Conservation (phyloP, 2,888 invertebrate genomes). For the Megamerina dolium region DNA sequence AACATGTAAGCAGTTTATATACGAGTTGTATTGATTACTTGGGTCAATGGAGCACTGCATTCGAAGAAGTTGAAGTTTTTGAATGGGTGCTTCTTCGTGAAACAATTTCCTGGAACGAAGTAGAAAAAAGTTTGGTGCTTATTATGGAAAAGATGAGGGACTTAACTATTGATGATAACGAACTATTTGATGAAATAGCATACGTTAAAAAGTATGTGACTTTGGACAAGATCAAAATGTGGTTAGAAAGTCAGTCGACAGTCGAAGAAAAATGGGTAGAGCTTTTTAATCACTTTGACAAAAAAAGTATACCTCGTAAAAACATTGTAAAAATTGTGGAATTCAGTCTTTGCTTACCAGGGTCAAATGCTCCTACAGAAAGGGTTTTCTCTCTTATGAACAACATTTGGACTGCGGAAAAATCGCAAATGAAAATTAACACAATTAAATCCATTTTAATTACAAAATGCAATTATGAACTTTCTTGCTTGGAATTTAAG, state of each 20-base stretch:
- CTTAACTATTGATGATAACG: slow-evolving; percentile 7
- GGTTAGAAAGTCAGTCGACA: slow-evolving; percentile 2
- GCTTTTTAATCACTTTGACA: too few relatives aligned
- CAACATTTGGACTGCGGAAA: too few relatives aligned
- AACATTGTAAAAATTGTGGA: too few relatives aligned
- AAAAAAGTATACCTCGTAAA: too few relatives aligned
- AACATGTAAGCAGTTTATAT: slow-evolving; percentile 9
- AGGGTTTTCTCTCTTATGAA: too few relatives aligned
- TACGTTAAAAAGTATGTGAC: slow-evolving; percentile 11
- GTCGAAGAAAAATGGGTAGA: slow-evolving; percentile 11
- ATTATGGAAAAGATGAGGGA: slow-evolving; percentile 10
- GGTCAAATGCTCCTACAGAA: too few relatives aligned
- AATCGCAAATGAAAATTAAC: too few relatives aligned
- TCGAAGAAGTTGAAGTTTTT: slow-evolving; percentile 12
- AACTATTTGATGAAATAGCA: slow-evolving; percentile 13
- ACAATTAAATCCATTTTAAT: too few relatives aligned
- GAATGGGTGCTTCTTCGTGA: slow-evolving; percentile 14
- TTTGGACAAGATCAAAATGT: slow-evolving; percentile 5
- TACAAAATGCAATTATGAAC: too few relatives aligned
- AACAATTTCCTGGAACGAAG: slow-evolving; percentile 10
- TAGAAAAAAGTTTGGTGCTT: slow-evolving; percentile 12
- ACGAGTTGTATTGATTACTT: slow-evolving; percentile 13
- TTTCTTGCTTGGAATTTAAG: too few relatives aligned
- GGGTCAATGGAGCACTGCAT: slow-evolving; percentile 12
- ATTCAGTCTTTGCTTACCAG: slow-evolving; percentile 14